Conservation (phyloP, 2,888 invertebrate species). For the Lithodes maja region DNA sequence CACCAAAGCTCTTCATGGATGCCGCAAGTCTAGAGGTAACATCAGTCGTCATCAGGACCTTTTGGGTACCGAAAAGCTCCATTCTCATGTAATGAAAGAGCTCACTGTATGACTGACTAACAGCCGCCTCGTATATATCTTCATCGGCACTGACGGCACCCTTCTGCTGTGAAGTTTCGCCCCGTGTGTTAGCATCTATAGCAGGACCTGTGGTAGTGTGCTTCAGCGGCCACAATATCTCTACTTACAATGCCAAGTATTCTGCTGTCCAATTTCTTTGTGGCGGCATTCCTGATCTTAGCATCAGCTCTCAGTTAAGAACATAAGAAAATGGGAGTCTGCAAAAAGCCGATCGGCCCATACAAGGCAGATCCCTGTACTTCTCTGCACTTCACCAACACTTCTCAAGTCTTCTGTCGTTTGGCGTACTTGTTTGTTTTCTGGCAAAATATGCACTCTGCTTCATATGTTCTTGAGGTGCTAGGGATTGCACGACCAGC, state of each 20-base stretch:
- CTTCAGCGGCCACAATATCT: slow-evolving; percentile 1
- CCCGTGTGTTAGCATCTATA: too few relatives aligned
- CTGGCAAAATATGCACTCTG: slow-evolving; percentile 13
- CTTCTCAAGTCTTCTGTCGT: slow-evolving; percentile 6
- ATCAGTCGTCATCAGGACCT: not conserved
- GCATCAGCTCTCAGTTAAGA: slow-evolving; percentile 35
- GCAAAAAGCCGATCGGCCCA: too few relatives aligned
- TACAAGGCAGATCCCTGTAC: not conserved
- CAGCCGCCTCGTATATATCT: too few relatives aligned
- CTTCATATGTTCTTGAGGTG: slow-evolving; percentile 7
- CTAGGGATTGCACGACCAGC: not conserved
- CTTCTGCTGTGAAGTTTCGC: too few relatives aligned
- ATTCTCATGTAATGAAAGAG: slow-evolving; percentile 1
- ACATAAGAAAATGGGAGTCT: not conserved
- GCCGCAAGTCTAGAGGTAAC: not conserved
- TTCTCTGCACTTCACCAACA: not conserved
- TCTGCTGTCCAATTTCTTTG: slow-evolving; percentile 32
- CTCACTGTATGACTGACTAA: not conserved
- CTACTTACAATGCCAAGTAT: slow-evolving; percentile 20
- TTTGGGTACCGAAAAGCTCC: not conserved
- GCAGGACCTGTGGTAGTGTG: too few relatives aligned
- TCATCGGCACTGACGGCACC: too few relatives aligned
- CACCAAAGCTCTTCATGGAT: not conserved
- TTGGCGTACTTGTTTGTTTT: slow-evolving; percentile 8
- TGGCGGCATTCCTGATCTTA: slow-evolving; percentile 29